Conservation (phyloP, 2,797 vertebrate species). For the Erithacus rubecula region DNA sequence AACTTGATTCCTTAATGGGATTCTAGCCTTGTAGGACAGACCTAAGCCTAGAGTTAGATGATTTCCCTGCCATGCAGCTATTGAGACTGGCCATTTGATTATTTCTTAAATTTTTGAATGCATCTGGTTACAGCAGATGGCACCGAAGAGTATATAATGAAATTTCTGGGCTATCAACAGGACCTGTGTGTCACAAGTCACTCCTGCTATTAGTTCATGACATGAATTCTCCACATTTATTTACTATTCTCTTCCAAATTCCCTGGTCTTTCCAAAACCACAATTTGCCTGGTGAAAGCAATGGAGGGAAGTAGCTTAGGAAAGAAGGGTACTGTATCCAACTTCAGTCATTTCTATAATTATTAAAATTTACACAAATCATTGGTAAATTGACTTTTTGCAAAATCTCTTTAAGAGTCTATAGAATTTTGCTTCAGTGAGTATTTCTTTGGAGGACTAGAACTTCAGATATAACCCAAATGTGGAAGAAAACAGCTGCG, state of each 20-base stretch:
- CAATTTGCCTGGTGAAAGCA: not conserved
- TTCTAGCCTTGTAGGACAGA: not conserved
- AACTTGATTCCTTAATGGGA: not conserved
- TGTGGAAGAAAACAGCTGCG: not conserved
- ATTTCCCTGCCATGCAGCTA: not conserved
- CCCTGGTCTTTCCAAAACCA: not conserved
- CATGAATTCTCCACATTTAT: not conserved
- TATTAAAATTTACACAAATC: not conserved
- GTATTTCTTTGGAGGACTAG: not conserved
- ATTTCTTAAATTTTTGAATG: not conserved
- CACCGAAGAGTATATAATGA: conserved; percentile 9
- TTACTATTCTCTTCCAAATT: not conserved
- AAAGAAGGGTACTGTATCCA: not conserved
- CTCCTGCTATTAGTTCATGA: not conserved
- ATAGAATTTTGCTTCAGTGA: not conserved
- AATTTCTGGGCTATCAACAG: not conserved
- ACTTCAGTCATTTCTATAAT: not conserved
- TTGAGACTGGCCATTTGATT: not conserved
- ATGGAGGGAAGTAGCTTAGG: not conserved
- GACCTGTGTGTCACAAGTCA: not conserved
- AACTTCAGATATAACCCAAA: not conserved
- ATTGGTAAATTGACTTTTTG: not conserved
- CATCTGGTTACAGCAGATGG: conserved; percentile 36
- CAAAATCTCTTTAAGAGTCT: not conserved
- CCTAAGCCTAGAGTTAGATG: not conserved